Conservation (phyloP, 2,888 invertebrate species). For the Aspidapion aeneum region DNA sequence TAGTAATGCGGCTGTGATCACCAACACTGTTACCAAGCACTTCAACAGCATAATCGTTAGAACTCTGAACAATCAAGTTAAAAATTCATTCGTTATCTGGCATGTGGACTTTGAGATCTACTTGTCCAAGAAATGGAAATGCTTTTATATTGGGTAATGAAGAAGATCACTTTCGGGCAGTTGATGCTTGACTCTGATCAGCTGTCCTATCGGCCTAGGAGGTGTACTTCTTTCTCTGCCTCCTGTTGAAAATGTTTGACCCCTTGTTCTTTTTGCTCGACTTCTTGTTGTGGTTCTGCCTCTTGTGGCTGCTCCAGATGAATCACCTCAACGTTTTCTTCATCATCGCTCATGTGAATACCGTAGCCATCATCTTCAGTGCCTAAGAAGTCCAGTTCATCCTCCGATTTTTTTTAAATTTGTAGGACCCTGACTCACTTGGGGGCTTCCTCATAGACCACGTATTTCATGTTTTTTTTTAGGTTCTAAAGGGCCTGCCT, state of each 20-base stretch:
- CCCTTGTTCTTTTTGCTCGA: background rate
- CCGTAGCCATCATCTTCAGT: background rate
- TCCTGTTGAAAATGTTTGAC: background rate
- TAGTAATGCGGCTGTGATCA: too few species aligned
- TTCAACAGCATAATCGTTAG: too few species aligned
- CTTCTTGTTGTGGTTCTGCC: background rate
- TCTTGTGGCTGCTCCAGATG: background rate
- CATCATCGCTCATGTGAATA: background rate
- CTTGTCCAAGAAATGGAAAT: background rate
- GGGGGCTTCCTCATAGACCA: background rate
- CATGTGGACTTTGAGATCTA: background rate
- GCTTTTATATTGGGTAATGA: background rate
- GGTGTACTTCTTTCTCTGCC: background rate
- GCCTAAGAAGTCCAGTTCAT: background rate
- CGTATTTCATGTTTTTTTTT: background rate
- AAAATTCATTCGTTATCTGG: background rate
- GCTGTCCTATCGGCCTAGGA: background rate
- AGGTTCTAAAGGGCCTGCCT: constrained; percentile 11
- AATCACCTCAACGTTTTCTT: constrained; percentile 8
- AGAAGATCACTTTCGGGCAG: background rate
- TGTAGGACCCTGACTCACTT: background rate
- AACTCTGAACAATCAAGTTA: too few species aligned
- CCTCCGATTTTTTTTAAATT: background rate
- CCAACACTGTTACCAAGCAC: too few species aligned
- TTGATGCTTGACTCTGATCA: background rate